These are phyloP conservation scores for Drosophila tripunctata DNA, from an alignment of 2,888 invertebrate genomes.

Conservation along the genomic window DNA sequence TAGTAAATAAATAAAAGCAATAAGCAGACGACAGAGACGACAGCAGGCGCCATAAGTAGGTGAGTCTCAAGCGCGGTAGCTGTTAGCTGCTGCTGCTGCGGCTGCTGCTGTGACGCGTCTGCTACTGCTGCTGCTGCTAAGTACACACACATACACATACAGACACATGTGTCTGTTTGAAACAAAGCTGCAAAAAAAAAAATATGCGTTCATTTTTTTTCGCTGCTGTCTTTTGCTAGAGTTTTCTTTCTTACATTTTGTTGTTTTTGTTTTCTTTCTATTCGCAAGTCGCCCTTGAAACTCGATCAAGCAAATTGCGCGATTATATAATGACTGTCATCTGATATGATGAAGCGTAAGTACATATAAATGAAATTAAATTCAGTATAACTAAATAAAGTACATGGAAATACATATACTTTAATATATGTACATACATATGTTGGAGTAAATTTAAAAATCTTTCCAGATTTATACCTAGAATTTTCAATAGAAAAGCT, in stretches of 20 bases:
- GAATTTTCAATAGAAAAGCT: too few relatives aligned
- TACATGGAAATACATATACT: background rate
- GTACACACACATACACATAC: background rate
- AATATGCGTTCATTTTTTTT: background rate
- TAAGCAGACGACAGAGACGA: slow-evolving; percentile 59
- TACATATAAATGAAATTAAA: background rate
- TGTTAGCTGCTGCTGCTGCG: background rate
- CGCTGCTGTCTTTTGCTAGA: slow-evolving; percentile 1
- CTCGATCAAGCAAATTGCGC: slow-evolving; percentile 20
- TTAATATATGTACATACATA: slow-evolving; percentile 26
- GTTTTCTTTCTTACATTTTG: slow-evolving; percentile 7
- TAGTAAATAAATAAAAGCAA: slow-evolving; percentile 77
- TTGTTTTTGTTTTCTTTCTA: slow-evolving; percentile 1
- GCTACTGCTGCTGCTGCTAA: background rate
- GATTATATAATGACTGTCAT: slow-evolving; percentile 41
- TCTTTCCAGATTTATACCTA: too few relatives aligned
- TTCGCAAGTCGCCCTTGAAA: slow-evolving; percentile 39
- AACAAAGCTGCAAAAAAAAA: background rate
- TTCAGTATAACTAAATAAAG: background rate
- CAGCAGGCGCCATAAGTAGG: slow-evolving; percentile 64
- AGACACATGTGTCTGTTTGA: background rate
- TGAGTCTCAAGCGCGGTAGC: slow-evolving; percentile 24
- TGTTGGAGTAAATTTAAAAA: too few relatives aligned
- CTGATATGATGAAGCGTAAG: slow-evolving; percentile 18
- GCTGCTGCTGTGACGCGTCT: background rate